Base-by-base conservation (phyloP, 2,888 invertebrate genomes). In the Bombylius major region DNA sequence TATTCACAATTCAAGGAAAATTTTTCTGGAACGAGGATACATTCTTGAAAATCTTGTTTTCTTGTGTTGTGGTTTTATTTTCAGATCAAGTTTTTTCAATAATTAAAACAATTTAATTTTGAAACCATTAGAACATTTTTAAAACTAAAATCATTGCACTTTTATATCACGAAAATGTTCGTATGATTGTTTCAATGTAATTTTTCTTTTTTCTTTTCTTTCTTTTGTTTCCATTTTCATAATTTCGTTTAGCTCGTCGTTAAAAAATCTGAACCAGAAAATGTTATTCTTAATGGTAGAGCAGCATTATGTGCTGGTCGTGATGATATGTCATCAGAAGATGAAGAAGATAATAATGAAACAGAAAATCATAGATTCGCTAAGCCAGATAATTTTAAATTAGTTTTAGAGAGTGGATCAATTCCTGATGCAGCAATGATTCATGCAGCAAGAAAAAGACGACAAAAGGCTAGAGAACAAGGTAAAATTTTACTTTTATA, bases 341-440 rank as follows among this genome's bases (percentile, higher is more conserved):
- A 83, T 47, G 86, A 85, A 69, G 77, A 82, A 58, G 78, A 77
- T 70, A 71, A 80, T 65, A 75, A 71, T 47, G 78, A 62, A 39
- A 57, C 54, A 58, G 31, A 50, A 55, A 50, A 58, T 51, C 82
- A 82, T 66, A 77, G 77, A 62, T 85, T 84, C 66, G 76, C 79
- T 13, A 79, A 78, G 65, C 79, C 80, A 0, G 88, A 89, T 69
- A 82, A 85, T 61, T 83, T 91, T 66, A 86, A 87, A 69, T 83
- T 86, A 65, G 83, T 91, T 64, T 77, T 92, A 60, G 87, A 87
- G 75, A 87, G 89, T 68, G 96, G 96, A 14, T 86, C 85, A 63
- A 97, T 97, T 69, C 97, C 98, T 11, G 97, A 98, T 78, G 97
- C 98, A 11, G 93, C 93, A 54, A 89, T 95, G 80, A 98, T 99